Base-by-base conservation (phyloP, 2,113 vertebrate species). In the Phrynosoma blainvillii region DNA sequence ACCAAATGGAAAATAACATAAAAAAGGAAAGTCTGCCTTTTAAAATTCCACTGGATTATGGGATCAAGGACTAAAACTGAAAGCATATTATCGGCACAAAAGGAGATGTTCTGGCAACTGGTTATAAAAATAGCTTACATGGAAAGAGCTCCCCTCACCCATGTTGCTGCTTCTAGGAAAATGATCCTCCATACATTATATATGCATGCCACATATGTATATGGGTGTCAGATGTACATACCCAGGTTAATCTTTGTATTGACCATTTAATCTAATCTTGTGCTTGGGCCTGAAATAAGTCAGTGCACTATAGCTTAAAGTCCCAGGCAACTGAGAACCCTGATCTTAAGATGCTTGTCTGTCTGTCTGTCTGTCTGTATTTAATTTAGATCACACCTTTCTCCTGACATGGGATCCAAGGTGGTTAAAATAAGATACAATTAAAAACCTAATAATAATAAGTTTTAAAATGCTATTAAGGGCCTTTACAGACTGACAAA, bases 11-110 rank as follows among this genome's bases (percentile, higher is more conserved):
- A 87, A 40, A 88, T 76, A 73, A n/a, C 85, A 27, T 81, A 14
- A 83, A 18, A 84, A 42, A 87, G 66, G 27, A 56, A 86, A 73
- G 1, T 52, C 74, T 85, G 36, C 70, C 18, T 87, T 27, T 18
- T 7, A 65, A 11, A 87, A 52, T 87, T 89, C 54, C 76, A 9
- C 13, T 62, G 77, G 82, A 81, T 27, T 36, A 42, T 12, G 54
- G 71, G 42, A 86, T 74, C 10, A 18, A 47, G n/a, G 40, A 85
- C 75, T 91, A 89, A 90, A 68, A 77, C 77, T 90, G 9, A 75
- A 86, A 27, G 21, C 47, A 92, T 71, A 47, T 89, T 84, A 71
- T 59, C 89, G 14, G 11, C 89, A 47, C 87, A 89, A 56, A 21
- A 70, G 68, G 62, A 77, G 87, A 77, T 66, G 13, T 78, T 75